Percentiles rank a stretch among this genome's conserved stretches.
phyloP scores from a whole-genome alignment of 1,140 invertebrate species.

The Ptiloglossa arizonensis region DNA sequence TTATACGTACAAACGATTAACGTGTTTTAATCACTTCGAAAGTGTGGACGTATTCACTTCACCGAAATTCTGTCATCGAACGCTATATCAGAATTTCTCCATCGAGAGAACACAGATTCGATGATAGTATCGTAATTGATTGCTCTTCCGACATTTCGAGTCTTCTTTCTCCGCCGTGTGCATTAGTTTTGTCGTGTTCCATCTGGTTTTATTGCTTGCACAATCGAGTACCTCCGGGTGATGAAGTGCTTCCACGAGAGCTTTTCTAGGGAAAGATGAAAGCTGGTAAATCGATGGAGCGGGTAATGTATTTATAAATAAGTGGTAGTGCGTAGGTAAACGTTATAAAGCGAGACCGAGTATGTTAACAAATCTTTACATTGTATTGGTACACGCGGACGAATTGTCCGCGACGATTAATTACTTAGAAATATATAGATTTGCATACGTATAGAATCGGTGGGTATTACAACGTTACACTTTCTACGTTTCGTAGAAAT shows the following conservation, averaged over 20 bases:
- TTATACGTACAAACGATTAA: neutral
- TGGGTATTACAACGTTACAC: too few species aligned
- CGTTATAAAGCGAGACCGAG: neutral
- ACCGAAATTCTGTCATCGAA: neutral
- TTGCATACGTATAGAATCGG: too few species aligned
- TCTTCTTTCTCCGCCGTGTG: neutral
- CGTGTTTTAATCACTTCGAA: neutral
- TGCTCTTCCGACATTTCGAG: neutral
- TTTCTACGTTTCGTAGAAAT: too few species aligned
- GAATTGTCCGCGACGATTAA: neutral
- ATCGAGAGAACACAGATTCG: neutral
- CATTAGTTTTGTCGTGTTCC: neutral
- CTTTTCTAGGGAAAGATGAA: neutral
- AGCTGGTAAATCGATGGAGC: slow-evolving; percentile 40
- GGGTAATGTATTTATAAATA: slow-evolving; percentile 45
- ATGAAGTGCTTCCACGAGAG: slow-evolving; percentile 10
- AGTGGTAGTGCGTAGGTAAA: slow-evolving; percentile 4
- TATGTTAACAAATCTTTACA: neutral
- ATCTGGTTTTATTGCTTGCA: neutral
- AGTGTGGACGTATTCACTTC: neutral
- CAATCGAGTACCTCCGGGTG: neutral
- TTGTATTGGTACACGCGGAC: neutral
- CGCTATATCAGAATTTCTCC: neutral
- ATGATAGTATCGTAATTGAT: neutral
- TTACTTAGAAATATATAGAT: neutral